A percentile compares a stretch with the other conserved stretches of the same genome.
These are phyloP conservation scores for Leucopsar rothschildi DNA, from an alignment of 2,113 vertebrate genomes.

Conservation along the genomic window DNA sequence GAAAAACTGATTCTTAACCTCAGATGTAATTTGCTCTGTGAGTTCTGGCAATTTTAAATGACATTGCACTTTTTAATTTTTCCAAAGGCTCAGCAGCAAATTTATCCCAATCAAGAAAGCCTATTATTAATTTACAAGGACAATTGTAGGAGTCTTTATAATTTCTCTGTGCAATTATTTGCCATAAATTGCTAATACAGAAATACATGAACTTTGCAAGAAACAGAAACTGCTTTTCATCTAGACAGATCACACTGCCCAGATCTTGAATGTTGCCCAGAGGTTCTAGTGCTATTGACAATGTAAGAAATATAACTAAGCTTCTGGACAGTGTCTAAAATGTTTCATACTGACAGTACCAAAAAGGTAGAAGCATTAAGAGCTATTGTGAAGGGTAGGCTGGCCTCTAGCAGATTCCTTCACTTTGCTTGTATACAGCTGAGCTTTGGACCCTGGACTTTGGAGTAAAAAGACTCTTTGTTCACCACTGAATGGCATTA, in stretches of 20 bases:
- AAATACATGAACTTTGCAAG: conserved; percentile 72
- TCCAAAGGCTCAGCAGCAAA: conserved; percentile 82
- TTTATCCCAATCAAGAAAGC: conserved; percentile 84
- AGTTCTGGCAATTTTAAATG: conserved; percentile 87
- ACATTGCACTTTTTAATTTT: conserved; percentile 89
- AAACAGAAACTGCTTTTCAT: conserved; percentile 71
- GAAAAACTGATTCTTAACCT: conserved; percentile 81
- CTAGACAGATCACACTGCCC: conserved; percentile 44
- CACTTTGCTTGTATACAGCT: conserved; percentile 81
- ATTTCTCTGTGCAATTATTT: conserved; percentile 82
- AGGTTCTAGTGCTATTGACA: conserved; percentile 26
- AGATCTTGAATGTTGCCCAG: conserved; percentile 37
- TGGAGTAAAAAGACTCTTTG: conserved; percentile 86
- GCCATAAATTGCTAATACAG: conserved; percentile 75
- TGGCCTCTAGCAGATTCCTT: conserved; percentile 80
- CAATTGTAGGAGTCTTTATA: conserved; percentile 82
- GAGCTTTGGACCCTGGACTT: conserved; percentile 84
- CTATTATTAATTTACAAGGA: conserved; percentile 87
- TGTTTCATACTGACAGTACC: conserved; percentile 70
- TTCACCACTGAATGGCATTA: conserved; percentile 89
- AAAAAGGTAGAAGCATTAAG: conserved; percentile 68
- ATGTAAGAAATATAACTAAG: conserved; percentile 47
- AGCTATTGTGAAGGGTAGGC: conserved; percentile 60
- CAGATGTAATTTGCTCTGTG: conserved; percentile 85
- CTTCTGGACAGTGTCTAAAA: conserved; percentile 50